Evolutionary conservation across 2,888 invertebrate species (phyloP), one percentile per base, ranked within the genome.

Genomic region (Gymnocheta viridis): DNA sequence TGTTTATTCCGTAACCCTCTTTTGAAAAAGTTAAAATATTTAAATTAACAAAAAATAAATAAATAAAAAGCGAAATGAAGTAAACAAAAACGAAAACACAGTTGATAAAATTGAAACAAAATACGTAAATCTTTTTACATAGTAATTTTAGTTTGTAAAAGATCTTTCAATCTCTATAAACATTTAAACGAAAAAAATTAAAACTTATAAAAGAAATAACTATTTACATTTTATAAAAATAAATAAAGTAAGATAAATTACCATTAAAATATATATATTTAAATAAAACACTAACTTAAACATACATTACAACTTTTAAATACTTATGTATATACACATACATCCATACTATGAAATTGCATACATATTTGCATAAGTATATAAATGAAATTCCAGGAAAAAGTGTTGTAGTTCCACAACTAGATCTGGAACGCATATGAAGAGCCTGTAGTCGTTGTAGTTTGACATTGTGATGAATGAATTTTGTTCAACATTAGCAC

Each of bases 41-140:
- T 27, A 70, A 70, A 67, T 10, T 49, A 60, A 56, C 41, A 51
- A 56, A 35, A 49, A 49, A 54, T 32, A 51, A 44, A 56, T 35
- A 56, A 35, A 49, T 38, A 54, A 44, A 51, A 44, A 56, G 24
- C 3, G 14, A 66, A 81, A 70, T 44, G 12, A 54, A 72, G 38
- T 67, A 85, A 85, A 85, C 29, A 44, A 17, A 27, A 60, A 60
- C n/a, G 22, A 9, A 58, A 69, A 64, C 62, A 64, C 62, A 64
- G 67, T 44, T 76, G 64, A 81, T 87, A 83, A 47, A 79, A 58
- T 78, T 84, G 84, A 72, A 84, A 84, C 84, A 84, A 89, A 90
- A 90, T 90, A 90, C 90, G 90, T 90, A 90, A 90, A 86, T 32
- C 29, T 56, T 85, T 91, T 90, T 89, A 89, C 88, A 89, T 89